Percentiles rank a stretch among this genome's conserved stretches.
Evolutionary conservation across 1,140 invertebrate species (phyloP).

Genomic region (Drosophila teissieri): DNA sequence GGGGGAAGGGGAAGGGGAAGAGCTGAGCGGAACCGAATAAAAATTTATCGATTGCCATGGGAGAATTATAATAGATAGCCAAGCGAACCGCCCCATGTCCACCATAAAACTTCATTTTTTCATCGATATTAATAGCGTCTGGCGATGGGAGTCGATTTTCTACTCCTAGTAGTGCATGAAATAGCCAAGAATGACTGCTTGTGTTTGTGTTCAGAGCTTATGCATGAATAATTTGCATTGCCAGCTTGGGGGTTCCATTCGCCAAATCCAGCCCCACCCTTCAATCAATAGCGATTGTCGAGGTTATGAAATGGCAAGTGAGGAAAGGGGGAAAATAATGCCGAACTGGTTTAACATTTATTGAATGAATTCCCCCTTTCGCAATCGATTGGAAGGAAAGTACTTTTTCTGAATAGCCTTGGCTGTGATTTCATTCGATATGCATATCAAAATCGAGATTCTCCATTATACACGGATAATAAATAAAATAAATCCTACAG

Average conservation of each 20-base stretch:
- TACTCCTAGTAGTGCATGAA: constrained; percentile 50
- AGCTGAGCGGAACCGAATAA: constrained; percentile 69
- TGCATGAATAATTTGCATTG: constrained; percentile 68
- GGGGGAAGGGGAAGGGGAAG: constrained; percentile 7
- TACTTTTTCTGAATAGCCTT: constrained; percentile 1
- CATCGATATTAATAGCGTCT: constrained; percentile 65
- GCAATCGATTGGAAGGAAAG: constrained; percentile 21
- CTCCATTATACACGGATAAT: neutral
- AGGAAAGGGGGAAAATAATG: constrained; percentile 37
- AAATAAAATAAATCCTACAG: neutral
- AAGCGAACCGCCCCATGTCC: constrained; percentile 4
- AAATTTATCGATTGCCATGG: constrained; percentile 73
- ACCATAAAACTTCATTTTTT: constrained; percentile 27
- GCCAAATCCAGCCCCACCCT: neutral
- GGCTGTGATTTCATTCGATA: constrained; percentile 42
- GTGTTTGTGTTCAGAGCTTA: constrained; percentile 33
- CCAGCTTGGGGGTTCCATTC: constrained; percentile 13
- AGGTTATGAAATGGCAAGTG: constrained; percentile 51
- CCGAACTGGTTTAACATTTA: constrained; percentile 42
- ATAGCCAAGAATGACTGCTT: constrained; percentile 40
- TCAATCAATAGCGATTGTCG: constrained; percentile 68
- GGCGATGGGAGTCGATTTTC: constrained; percentile 32
- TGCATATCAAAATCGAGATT: constrained; percentile 25
- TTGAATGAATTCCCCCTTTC: constrained; percentile 38
- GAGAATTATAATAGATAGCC: constrained; percentile 36